phyloP scores from a whole-genome alignment of 2,113 vertebrate genomes.

The Chamaetylas fuelleborni region DNA sequence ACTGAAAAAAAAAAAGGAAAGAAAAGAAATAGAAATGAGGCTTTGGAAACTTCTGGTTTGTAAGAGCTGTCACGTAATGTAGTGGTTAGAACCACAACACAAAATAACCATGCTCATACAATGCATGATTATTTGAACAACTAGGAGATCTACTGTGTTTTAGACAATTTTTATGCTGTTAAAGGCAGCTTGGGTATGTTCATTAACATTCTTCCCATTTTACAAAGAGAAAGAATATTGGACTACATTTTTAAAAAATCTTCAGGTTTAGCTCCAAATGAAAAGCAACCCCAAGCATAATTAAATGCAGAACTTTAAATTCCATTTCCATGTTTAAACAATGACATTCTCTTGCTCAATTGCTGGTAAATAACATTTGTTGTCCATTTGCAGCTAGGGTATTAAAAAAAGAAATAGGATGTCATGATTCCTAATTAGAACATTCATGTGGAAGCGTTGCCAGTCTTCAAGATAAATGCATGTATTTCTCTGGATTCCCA shows the following conservation, averaged over 20 bases:
- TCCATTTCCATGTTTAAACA: conserved; percentile 26
- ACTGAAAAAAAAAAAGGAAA: not conserved
- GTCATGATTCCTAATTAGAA: not conserved
- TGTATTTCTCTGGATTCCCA: not conserved
- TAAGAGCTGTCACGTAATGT: not conserved
- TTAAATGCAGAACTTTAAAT: conserved; percentile 16
- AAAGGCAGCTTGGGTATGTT: not conserved
- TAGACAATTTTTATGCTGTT: not conserved
- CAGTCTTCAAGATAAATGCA: not conserved
- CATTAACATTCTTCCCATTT: not conserved
- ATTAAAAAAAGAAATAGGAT: conserved; percentile 12
- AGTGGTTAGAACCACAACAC: not conserved
- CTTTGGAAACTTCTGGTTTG: not conserved
- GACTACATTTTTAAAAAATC: not conserved
- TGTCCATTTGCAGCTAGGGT: not conserved
- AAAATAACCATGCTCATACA: not conserved
- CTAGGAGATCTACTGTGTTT: not conserved
- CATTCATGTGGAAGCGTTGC: not conserved
- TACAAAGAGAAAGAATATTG: not conserved
- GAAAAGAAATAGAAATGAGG: not conserved
- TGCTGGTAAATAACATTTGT: conserved; percentile 28
- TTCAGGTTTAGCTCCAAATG: conserved; percentile 20
- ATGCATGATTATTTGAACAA: conserved; percentile 3
- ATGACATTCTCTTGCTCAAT: not conserved
- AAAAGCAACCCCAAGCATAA: conserved; percentile 27